Percentiles rank a stretch among this genome's conserved stretches.
Evolutionary conservation across 1,140 invertebrate genomes (phyloP).

Genomic region (Chionoecetes opilio): DNA sequence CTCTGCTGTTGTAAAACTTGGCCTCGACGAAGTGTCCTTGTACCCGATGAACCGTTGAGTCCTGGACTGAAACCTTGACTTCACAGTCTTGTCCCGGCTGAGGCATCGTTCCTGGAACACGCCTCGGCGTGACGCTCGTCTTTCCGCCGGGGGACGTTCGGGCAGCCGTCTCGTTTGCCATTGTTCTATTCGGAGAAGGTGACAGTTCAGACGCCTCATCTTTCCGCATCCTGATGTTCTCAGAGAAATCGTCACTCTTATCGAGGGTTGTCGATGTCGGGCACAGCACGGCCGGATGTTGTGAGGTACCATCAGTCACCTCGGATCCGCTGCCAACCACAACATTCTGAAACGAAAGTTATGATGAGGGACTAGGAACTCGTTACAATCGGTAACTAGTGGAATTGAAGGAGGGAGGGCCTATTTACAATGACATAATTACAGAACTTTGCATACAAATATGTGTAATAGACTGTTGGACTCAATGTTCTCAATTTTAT

Average conservation of each 20-base stretch:
- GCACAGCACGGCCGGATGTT: background rate
- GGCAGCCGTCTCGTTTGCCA: background rate
- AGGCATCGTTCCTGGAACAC: background rate
- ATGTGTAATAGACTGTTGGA: too few relatives aligned
- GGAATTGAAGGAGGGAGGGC: too few relatives aligned
- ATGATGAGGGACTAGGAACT: too few relatives aligned
- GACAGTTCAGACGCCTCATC: background rate
- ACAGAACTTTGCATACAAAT: too few relatives aligned
- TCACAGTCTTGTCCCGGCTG: background rate
- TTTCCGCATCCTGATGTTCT: background rate
- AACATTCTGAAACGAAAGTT: background rate
- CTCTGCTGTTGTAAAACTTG: background rate
- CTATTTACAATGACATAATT: too few relatives aligned
- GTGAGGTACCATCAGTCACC: background rate
- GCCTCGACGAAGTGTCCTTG: conserved; percentile 39
- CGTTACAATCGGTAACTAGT: too few relatives aligned
- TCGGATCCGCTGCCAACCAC: background rate
- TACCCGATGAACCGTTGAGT: conserved; percentile 38
- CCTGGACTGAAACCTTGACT: background rate
- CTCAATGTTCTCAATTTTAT: too few relatives aligned
- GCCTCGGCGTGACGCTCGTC: background rate
- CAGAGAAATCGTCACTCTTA: background rate
- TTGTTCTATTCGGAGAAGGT: background rate
- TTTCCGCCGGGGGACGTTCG: background rate
- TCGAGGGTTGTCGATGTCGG: background rate